Evolutionary conservation across 2,888 invertebrate species (phyloP), one percentile per base, ranked within the genome.

Genomic region (Lasioglossum leucozonium): DNA sequence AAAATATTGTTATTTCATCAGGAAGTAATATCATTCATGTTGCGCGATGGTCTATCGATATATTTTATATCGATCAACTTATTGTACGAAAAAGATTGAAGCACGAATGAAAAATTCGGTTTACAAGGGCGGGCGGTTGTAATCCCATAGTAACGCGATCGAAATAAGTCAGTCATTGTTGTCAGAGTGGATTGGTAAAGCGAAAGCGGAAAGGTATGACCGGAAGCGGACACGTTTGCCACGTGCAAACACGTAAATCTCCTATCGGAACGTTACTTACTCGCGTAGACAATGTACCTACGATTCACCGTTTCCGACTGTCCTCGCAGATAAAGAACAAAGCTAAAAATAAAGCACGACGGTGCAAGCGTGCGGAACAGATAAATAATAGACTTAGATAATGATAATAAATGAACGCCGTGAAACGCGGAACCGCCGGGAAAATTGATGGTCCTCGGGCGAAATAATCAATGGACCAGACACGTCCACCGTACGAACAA

Each of bases 191-290:
- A 58, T 37, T 22, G 37, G 18, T 4, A 44, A 44, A 44, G 44
- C 11, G 42, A 65, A 37, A 65, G 42, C 62, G 62, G 40, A 22
- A n/a, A 75, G 34, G 18, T 40, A 22, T 13, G 55, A 58, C 67
- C 73, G 74, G 58, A 69, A 76, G n/a, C 65, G 44, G 16, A 37
- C 37, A 37, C 30, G 69, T 77, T 81, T 81, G 51, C 8, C 13
- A 16, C 22, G n/a, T 22, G 51, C 55, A 77, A 77, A 81, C 81
- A 77, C 72, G 51, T 72, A 77, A 55, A 77, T 77, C 75, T 72
- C 44, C 26, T 58, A 55, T 37, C 71, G n/a, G 62, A 18, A 22
- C 62, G 13, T 34, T 44, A 40, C 40, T 40, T n/a, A 37, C 22
- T 6, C 34, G 10, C 34, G 34, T 67, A 37, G 3, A 62, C 62